These are phyloP conservation scores for Cataglyphis hispanica DNA, from an alignment of 1,140 invertebrate species.

Conservation along the genomic window DNA sequence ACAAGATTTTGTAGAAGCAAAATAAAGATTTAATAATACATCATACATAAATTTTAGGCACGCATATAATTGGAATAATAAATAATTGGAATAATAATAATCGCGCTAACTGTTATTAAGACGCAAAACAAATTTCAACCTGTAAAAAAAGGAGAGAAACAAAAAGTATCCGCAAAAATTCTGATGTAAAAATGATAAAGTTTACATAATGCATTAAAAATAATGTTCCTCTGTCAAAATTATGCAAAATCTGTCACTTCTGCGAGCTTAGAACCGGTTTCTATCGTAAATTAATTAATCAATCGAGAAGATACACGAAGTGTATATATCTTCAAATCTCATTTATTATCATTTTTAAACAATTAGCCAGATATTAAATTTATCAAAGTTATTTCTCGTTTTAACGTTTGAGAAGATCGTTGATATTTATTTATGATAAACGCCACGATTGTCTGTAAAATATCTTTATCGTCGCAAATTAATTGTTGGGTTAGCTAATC, in stretches of 20 bases:
- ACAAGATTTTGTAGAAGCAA: too few relatives aligned
- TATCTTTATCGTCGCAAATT: not conserved
- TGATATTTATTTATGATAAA: not conserved
- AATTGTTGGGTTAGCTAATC: not conserved
- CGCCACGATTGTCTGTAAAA: too few relatives aligned
- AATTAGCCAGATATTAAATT: conserved; percentile 5
- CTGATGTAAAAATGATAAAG: conserved; percentile 37
- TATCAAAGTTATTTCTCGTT: not conserved
- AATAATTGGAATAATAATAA: not conserved
- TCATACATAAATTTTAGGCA: not conserved
- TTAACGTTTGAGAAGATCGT: not conserved
- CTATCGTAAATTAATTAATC: too few relatives aligned
- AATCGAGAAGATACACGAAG: not conserved
- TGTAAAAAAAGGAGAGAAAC: not conserved
- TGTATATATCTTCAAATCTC: not conserved
- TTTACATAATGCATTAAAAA: conserved; percentile 6
- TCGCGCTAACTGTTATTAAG: not conserved
- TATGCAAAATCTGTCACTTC: conserved; percentile 13
- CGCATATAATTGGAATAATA: not conserved
- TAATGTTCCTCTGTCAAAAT: not conserved
- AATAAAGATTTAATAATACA: not conserved
- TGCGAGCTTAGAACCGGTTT: not conserved
- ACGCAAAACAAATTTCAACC: not conserved
- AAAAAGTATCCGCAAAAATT: not conserved
- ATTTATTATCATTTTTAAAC: not conserved